Evolutionary conservation across 2,888 invertebrate species (phyloP).

Genomic region (Neoitamus cyanurus): DNA sequence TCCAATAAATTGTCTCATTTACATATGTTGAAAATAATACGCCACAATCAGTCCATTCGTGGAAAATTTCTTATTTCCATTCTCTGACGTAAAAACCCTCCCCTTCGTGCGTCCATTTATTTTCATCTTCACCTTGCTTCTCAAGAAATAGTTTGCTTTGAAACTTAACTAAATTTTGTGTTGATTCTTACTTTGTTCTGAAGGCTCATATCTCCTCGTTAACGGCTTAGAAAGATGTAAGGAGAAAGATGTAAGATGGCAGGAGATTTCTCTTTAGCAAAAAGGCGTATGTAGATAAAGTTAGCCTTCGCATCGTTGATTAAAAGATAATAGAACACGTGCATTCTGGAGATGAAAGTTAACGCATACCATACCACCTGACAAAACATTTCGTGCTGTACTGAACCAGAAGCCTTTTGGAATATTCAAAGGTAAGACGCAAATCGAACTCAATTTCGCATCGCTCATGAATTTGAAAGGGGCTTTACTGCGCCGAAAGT

Average conservation of each 20-base stretch:
- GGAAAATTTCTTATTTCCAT: too few relatives aligned
- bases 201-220: background rate
- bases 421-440: background rate
- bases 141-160: background rate
- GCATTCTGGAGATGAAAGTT: background rate
- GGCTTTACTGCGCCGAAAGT: background rate
- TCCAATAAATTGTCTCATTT: too few relatives aligned
- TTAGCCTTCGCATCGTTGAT: background rate
- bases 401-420: background rate
- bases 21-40: too few relatives aligned
- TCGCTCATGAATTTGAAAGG: background rate
- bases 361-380: background rate
- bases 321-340: background rate
- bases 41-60: too few relatives aligned
- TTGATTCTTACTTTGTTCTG: background rate
- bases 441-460: background rate
- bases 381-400: background rate
- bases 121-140: too few relatives aligned
- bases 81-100: too few relatives aligned
- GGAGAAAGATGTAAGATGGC: too few relatives aligned
- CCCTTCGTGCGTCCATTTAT: too few relatives aligned
- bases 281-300: background rate
- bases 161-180: background rate
- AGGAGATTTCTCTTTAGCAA: background rate
- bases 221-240: background rate